Evolutionary conservation across 2,888 invertebrate species (phyloP).

Genomic region (Trissolcus japonicus): DNA sequence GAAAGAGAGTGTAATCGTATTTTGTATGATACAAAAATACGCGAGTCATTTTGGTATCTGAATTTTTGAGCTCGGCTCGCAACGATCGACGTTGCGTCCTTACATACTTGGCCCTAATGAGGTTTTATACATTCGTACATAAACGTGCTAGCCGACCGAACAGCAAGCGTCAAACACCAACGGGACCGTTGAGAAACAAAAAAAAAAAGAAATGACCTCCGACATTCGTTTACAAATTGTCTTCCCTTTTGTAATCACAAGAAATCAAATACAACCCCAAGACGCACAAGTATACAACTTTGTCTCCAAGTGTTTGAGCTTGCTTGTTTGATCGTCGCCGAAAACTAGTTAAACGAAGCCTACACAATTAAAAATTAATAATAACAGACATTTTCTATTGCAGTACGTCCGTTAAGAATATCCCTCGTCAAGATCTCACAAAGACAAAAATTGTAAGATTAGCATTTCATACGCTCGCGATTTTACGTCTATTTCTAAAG

Average conservation of each 20-base stretch:
- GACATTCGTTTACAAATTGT: constrained; percentile 14
- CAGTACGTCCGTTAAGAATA: constrained; percentile 59
- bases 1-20: constrained; percentile 30
- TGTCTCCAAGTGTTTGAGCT: constrained; percentile 17
- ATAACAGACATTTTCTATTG: constrained; percentile 56
- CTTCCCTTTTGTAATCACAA: constrained; percentile 33
- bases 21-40: constrained; percentile 25
- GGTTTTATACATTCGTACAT: constrained; percentile 76
- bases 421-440: constrained; percentile 57
- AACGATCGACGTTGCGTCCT: constrained; percentile 64
- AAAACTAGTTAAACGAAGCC: constrained; percentile 55
- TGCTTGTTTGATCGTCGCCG: constrained; percentile 17
- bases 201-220: background rate
- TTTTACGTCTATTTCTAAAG: constrained; percentile 37
- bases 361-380: constrained; percentile 47
- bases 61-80: constrained; percentile 54
- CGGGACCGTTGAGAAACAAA: constrained; percentile 1
- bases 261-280: background rate
- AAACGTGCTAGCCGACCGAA: constrained; percentile 54
- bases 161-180: constrained; percentile 15
- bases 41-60: constrained; percentile 19
- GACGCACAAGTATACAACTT: constrained; percentile 22
- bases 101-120: constrained; percentile 70
- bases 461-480: constrained; percentile 53
- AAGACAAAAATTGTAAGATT: constrained; percentile 51